Conservation (phyloP, 2,113 vertebrate genomes). For the Otocyon megalotis region DNA sequence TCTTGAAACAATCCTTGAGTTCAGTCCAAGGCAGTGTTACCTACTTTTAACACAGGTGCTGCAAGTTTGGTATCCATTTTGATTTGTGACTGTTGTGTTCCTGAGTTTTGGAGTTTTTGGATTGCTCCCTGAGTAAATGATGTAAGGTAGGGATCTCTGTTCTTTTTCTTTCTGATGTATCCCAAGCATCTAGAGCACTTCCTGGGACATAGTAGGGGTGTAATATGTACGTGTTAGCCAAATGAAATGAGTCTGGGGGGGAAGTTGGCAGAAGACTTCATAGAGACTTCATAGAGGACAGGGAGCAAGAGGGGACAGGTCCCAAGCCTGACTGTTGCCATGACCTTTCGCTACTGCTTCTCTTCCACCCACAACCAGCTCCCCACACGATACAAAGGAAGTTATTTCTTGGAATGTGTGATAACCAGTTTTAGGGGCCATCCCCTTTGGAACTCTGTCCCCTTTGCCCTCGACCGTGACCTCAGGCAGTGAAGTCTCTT, state of each 20-base stretch:
- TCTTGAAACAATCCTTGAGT: not conserved
- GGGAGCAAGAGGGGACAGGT: not conserved
- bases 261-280: no score
- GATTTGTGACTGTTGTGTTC: not conserved
- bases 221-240: not conserved
- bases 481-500: no score
- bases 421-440: no score
- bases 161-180: not conserved
- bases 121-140: not conserved
- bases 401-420: not conserved
- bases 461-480: no score
- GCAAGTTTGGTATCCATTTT: not conserved
- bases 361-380: not conserved
- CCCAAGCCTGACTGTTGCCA: no score
- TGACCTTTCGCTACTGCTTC: not conserved
- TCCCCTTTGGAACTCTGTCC: not conserved
- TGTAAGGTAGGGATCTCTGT: not conserved
- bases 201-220: not conserved
- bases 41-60: not conserved
- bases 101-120: not conserved
- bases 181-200: not conserved
- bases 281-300: accelerated
- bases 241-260: not conserved
- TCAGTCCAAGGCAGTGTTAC: not conserved
- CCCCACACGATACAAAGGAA: no score